phyloP scores from a whole-genome alignment of 2,113 vertebrate genomes.

The Scopus umbretta region DNA sequence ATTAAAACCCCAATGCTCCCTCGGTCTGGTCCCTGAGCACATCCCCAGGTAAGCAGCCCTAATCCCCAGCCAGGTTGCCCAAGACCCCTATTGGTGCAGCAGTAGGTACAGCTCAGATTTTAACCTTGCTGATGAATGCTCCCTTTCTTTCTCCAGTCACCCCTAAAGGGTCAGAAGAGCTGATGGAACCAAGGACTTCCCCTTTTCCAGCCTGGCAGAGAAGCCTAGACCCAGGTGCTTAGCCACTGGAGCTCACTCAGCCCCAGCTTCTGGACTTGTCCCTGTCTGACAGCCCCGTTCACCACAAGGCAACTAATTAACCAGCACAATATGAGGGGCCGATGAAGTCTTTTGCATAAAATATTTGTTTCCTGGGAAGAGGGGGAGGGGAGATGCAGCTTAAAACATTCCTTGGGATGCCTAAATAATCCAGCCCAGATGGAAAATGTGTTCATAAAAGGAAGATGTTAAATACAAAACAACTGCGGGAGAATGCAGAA shows the following conservation, averaged over 20 bases:
- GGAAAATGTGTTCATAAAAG: neutral
- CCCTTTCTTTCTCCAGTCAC: neutral
- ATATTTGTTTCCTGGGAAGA: neutral
- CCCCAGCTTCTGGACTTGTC: neutral
- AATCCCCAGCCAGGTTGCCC: neutral
- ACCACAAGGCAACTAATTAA: neutral
- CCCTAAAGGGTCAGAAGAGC: neutral
- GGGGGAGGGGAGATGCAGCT: neutral
- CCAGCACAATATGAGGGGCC: neutral
- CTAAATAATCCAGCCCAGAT: neutral
- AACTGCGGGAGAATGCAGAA: neutral
- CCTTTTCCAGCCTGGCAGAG: neutral
- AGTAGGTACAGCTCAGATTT: neutral
- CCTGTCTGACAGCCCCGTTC: neutral
- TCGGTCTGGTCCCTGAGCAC: neutral
- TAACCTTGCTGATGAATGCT: fast-evolving
- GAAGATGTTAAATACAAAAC: neutral
- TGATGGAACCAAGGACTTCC: neutral
- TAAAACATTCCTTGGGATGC: neutral
- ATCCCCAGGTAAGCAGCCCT: neutral
- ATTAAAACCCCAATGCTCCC: neutral
- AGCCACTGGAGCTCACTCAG: neutral
- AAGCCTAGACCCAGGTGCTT: neutral
- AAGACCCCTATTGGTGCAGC: too few relatives aligned
- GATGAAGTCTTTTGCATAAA: neutral